Evolutionary conservation across 2,113 vertebrate genomes (phyloP), one percentile per base, ranked within the genome.

Genomic region (Fukomys damarensis): DNA sequence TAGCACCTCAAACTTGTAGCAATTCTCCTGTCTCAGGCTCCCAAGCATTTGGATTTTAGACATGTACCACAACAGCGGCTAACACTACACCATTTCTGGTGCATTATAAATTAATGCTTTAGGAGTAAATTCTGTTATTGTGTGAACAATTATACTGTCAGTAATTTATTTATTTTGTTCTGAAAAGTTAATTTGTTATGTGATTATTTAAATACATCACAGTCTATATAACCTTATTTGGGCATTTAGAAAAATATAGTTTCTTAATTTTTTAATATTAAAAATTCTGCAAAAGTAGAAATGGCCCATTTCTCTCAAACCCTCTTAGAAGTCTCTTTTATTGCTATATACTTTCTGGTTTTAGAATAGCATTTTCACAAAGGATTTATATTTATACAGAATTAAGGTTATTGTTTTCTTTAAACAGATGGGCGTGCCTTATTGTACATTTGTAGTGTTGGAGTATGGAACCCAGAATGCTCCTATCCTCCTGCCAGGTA

Each of bases 201-300:
- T 58, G 5, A 59, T 19, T 59, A 28, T 82, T 90, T 83, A 66
- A 83, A 86, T 24, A 63, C 43, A 49, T 20, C 43, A 72, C 14
- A 54, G 26, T 68, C 74, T 91, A 43, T 61, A 2, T 94, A 65
- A 79, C 52, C 26, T 65, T 90, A 63, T n/a, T 95, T 97, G 59
- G 30, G 1, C n/a, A 82, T 68, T 83, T 63, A 70, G 35, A 77
- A 79, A 85, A 86, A 52, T 77, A 79, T 26, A 49, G 5, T 72
- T 63, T 61, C 76, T 76, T 87, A 65, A 52, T n/a, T 90, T 65
- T 81, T 66, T 14, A 38, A 90, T 61, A 52, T 90, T 80, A 83
- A 61, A 52, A 89, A 81, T 65, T 83, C 12, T 94, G 24, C 54
- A 65, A 72, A 96, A 89, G 43, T 30, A 19, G 2, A 90, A 63